These are phyloP conservation scores for Accipiter virgatus DNA, from an alignment of 2,113 vertebrate genomes.

Conservation along the genomic window DNA sequence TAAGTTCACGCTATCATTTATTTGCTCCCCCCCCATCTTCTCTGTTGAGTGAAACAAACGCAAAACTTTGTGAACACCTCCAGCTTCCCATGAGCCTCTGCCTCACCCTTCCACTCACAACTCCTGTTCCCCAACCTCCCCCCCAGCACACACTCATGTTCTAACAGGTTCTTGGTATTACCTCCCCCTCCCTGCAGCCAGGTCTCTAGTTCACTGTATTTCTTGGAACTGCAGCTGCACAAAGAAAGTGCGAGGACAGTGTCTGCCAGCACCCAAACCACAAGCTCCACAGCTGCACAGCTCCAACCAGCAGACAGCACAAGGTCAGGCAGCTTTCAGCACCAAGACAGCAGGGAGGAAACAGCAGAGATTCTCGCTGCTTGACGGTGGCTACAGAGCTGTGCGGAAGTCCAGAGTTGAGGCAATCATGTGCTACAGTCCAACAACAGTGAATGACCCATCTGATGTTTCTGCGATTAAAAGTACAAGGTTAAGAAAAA, in stretches of 20 bases:
- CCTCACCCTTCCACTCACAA: not conserved
- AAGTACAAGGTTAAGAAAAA: not conserved
- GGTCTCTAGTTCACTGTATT: constrained; percentile 45
- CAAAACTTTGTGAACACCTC: not conserved
- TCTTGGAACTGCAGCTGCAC: constrained; percentile 72
- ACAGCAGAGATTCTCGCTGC: not conserved
- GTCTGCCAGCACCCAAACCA: constrained; percentile 40
- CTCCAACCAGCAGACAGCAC: not conserved
- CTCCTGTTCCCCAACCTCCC: not conserved
- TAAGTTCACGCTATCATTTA: not conserved
- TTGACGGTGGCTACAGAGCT: not conserved
- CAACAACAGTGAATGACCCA: not conserved
- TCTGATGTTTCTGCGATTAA: not conserved
- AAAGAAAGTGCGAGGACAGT: not conserved
- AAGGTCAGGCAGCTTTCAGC: not conserved
- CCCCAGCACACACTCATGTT: not conserved
- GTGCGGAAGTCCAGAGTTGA: not conserved
- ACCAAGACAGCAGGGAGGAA: not conserved
- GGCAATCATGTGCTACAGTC: not conserved
- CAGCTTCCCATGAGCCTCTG: constrained; percentile 41
- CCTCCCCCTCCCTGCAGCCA: constrained; percentile 14
- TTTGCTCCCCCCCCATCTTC: not conserved
- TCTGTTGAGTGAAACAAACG: not conserved
- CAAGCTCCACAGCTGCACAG: constrained; percentile 27
- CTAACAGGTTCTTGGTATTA: constrained; percentile 30